Evolutionary conservation across 92 coral and sea anemone species (phyloP).

Genomic region (Umimayanthus kanabou): DNA sequence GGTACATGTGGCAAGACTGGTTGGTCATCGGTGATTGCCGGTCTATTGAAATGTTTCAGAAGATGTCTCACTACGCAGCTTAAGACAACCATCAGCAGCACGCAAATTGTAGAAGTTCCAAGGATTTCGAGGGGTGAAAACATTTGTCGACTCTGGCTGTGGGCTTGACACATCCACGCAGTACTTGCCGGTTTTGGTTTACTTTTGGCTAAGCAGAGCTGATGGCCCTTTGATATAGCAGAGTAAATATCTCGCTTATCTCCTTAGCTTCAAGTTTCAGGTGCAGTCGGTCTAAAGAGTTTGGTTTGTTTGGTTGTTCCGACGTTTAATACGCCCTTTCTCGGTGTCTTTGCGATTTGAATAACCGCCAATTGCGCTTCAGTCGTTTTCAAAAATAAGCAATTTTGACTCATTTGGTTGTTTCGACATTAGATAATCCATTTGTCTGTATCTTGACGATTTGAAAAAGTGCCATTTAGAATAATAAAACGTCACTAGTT

Average conservation of each 20-base stretch:
- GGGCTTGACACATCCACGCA: background rate
- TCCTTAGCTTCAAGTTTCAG: too few relatives aligned
- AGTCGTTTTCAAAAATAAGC: too few relatives aligned
- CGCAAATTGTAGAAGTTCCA: background rate
- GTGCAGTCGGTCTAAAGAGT: too few relatives aligned
- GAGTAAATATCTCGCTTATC: background rate
- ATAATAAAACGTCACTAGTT: too few relatives aligned
- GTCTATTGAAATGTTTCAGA: background rate
- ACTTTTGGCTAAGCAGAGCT: background rate
- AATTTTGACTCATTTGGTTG: background rate
- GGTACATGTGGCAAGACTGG: background rate
- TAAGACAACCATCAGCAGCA: background rate
- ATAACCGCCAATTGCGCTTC: too few relatives aligned
- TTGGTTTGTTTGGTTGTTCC: too few relatives aligned
- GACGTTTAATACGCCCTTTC: too few relatives aligned
- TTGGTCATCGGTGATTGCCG: background rate
- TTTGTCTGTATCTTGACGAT: background rate
- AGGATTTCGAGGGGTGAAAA: background rate
- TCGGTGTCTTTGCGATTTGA: too few relatives aligned
- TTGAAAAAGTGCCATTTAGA: background rate
- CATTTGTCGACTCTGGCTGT: background rate
- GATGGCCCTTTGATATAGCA: background rate
- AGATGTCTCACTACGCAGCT: background rate
- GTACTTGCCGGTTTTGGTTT: background rate
- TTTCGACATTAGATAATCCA: background rate